These are phyloP conservation scores for Nothoprocta pentlandii DNA, from an alignment of 2,113 vertebrate genomes.

Conservation along the genomic window DNA sequence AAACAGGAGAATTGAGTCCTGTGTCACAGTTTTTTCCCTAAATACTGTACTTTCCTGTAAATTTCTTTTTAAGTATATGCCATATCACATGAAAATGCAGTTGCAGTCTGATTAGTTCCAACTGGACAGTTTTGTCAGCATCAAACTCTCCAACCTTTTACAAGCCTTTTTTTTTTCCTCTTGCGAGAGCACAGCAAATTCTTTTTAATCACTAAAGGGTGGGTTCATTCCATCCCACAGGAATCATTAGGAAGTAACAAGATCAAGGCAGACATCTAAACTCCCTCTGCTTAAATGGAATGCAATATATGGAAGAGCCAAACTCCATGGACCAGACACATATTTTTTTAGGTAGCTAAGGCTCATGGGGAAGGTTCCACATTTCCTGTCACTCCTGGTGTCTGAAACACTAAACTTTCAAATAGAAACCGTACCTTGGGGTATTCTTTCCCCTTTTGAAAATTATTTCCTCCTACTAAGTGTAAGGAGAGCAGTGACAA, in stretches of 20 bases:
- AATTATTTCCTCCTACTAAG: background rate
- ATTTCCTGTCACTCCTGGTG: background rate
- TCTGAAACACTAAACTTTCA: background rate
- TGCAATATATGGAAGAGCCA: accelerated
- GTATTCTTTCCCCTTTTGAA: background rate
- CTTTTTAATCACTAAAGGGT: background rate
- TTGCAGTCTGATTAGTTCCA: background rate
- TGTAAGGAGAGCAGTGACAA: background rate
- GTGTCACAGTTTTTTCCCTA: background rate
- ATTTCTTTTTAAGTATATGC: background rate
- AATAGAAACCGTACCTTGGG: background rate
- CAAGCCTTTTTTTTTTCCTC: background rate
- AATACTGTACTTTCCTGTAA: background rate
- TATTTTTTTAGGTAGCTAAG: background rate
- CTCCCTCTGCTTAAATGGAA: accelerated
- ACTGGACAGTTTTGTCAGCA: background rate
- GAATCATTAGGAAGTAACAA: background rate
- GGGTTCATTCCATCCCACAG: background rate
- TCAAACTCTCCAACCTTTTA: background rate
- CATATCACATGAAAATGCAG: background rate
- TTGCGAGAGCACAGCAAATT: background rate
- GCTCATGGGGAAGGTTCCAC: background rate
- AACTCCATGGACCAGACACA: accelerated
- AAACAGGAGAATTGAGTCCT: background rate
- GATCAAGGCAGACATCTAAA: background rate